These are phyloP conservation scores for Palaemon carinicauda DNA, from an alignment of 1,140 invertebrate species.

Conservation along the genomic window DNA sequence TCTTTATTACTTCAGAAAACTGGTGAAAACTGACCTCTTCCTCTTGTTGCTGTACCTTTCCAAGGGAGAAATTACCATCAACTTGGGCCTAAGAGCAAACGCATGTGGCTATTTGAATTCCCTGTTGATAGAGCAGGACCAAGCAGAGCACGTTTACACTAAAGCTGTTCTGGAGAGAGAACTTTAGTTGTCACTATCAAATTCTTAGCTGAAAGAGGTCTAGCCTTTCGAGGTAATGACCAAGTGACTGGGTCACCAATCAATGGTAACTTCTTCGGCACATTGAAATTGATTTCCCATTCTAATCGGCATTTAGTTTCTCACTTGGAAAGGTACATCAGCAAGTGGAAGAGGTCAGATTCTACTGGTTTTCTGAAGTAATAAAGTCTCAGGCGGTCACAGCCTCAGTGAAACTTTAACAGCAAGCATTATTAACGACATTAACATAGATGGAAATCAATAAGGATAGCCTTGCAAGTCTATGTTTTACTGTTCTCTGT, in stretches of 20 bases:
- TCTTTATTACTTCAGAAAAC: neutral
- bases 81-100: neutral
- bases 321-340: neutral
- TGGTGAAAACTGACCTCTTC: too few species aligned
- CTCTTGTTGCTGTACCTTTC: too few species aligned
- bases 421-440: too few species aligned
- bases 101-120: neutral
- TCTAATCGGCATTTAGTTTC: neutral
- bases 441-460: too few species aligned
- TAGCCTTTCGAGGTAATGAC: conserved; percentile 7
- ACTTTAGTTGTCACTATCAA: conserved; percentile 11
- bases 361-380: too few species aligned
- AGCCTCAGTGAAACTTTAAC: too few species aligned
- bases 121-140: neutral
- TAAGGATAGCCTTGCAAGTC: too few species aligned
- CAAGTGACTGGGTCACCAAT: neutral
- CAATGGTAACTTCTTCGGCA: conserved; percentile 6
- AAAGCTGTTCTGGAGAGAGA: neutral
- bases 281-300: neutral
- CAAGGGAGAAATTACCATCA: neutral
- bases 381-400: too few species aligned
- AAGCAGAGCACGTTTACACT: neutral
- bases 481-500: too few species aligned
- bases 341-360: too few species aligned
- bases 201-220: neutral